Evolutionary conservation across 2,888 invertebrate species (phyloP), one percentile per base, ranked within the genome.

Genomic region (Campoletis raptor): DNA sequence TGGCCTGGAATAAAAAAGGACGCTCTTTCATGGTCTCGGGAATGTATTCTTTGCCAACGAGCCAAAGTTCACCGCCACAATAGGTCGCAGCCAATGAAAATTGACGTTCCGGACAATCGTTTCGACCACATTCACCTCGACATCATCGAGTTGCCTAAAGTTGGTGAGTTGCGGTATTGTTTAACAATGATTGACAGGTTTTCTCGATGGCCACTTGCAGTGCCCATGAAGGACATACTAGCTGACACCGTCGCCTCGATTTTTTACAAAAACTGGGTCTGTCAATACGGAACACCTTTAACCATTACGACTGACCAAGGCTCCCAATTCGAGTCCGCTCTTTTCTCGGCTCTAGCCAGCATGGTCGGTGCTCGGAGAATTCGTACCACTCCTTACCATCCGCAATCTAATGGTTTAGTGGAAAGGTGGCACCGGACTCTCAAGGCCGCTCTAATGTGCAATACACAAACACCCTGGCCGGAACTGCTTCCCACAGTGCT

Each of bases 141-240:
- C n/a, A n/a, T n/a, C n/a, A n/a, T n/a, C n/a, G n/a, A n/a, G 7
- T 12, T 4, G 2, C 87, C 87, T 15, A 40, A 57, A 7, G 83
- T 87, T 0, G 48, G 88, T 36, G 91, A 88, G n/a, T 91, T 82
- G 83, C 70, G 86, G 7, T 94, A 93, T 85, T 90, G 90, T 36
- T 88, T 93, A 2, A 93, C 93, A 0, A 86, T 88, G 12, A 89
- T 92, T 3, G 92, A 94, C 77, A 66, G 92, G 12, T 92, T 90
- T 57, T 85, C 91, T 0, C 79, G 89, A 12, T 92, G 90, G 90
- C 89, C 91, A 4, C 91, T 91, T 78, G 92, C 90, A 0, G 79
- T 90, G 18, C 93, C 93, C 0, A 54, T 93, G 3, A 42, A 73
- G 37, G 88, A 93, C 79, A 90, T 90, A 24, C 86, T 90, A 18